phyloP scores from a whole-genome alignment of 2,797 vertebrate genomes.

The Echiichthys vipera region DNA sequence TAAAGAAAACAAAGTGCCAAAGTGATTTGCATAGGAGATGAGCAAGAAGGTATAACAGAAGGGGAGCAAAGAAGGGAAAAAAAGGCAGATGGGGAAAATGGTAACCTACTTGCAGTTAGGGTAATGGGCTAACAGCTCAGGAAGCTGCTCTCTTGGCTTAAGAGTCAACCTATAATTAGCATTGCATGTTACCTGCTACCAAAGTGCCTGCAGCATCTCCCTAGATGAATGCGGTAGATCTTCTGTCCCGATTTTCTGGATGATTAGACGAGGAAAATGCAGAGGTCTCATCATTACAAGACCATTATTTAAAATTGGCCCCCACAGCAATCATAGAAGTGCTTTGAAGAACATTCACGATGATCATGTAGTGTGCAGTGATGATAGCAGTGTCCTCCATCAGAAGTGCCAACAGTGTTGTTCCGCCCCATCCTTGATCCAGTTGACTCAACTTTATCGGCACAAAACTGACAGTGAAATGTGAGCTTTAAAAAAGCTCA shows the following conservation, averaged over 20 bases:
- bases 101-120: conserved; percentile 27
- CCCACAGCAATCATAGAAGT: conserved; percentile 56
- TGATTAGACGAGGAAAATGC: conserved; percentile 62
- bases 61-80: conserved; percentile 11
- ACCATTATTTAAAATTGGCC: conserved; percentile 65
- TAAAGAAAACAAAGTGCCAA: conserved; percentile 72
- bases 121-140: conserved; percentile 48
- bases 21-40: conserved; percentile 45
- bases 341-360: conserved; percentile 49
- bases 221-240: conserved; percentile 48
- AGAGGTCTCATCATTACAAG: conserved; percentile 48
- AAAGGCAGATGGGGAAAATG: conserved; percentile 28
- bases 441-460: background rate
- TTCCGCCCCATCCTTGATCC: background rate
- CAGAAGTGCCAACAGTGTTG: background rate
- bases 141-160: conserved; percentile 47
- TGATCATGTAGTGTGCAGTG: background rate
- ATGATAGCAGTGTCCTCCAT: conserved; percentile 17
- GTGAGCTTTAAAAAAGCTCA: background rate
- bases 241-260: conserved; percentile 56
- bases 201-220: conserved; percentile 46
- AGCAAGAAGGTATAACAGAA: conserved; percentile 45
- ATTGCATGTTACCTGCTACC: conserved; percentile 45
- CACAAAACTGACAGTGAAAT: background rate
- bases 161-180: conserved; percentile 66